phyloP scores from a whole-genome alignment of 2,113 vertebrate species.

The Chaetodon auriga region DNA sequence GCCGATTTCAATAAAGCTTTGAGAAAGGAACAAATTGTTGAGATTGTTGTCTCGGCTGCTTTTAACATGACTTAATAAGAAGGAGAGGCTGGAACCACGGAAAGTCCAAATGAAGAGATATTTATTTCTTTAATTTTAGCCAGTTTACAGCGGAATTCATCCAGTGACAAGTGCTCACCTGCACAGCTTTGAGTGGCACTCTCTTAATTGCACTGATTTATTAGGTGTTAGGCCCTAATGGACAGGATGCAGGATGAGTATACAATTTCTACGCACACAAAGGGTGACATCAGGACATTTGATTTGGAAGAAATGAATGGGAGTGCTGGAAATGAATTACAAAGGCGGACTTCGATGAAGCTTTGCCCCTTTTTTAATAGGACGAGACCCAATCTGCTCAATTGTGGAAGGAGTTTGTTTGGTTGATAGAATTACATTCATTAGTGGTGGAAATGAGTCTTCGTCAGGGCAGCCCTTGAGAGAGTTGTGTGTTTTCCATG shows the following conservation, averaged over 20 bases:
- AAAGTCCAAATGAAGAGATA: conserved; percentile 54
- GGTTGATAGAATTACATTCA: conserved; percentile 43
- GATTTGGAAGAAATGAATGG: conserved; percentile 30
- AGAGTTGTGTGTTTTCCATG: conserved; percentile 23
- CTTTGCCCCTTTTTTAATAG: conserved; percentile 43
- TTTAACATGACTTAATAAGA: conserved; percentile 51
- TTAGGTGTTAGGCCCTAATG: conserved; percentile 66
- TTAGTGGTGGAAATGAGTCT: conserved; percentile 51
- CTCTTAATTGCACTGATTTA: conserved; percentile 75
- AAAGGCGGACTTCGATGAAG: conserved; percentile 45
- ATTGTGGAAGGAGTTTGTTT: conserved; percentile 30
- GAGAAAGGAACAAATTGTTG: conserved; percentile 47
- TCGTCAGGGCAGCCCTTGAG: conserved; percentile 29
- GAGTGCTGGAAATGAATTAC: conserved; percentile 59
- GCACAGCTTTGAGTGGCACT: conserved; percentile 59
- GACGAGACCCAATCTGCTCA: conserved; percentile 51
- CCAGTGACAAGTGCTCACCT: conserved; percentile 76
- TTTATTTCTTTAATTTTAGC: conserved; percentile 63
- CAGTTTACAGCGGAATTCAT: conserved; percentile 60
- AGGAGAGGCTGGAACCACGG: conserved; percentile 1
- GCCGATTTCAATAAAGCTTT: conserved; percentile 60
- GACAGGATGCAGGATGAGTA: conserved; percentile 61
- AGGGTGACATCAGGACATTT: conserved; percentile 36
- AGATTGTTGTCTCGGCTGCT: conserved; percentile 50
- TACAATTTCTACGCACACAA: conserved; percentile 38